Percentiles rank a stretch among this genome's conserved stretches.
phyloP scores from a whole-genome alignment of 2,797 vertebrate genomes.

The Gymnopithys bicolor region DNA sequence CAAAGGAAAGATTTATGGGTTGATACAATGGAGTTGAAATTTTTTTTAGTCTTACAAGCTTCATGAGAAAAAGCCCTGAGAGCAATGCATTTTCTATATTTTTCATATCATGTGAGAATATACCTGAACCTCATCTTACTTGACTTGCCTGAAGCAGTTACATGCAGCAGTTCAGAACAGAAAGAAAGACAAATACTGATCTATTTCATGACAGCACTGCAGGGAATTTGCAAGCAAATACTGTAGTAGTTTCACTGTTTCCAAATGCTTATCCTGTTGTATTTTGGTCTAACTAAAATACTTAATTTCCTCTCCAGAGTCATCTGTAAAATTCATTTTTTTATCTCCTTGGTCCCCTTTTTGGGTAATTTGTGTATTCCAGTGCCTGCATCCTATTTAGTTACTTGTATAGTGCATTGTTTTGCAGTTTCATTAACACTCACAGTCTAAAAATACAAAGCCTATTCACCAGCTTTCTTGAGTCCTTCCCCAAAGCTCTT shows the following conservation, averaged over 20 bases:
- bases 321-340: slow-evolving; percentile 42
- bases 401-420: slow-evolving; percentile 47
- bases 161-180: background rate
- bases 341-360: slow-evolving; percentile 48
- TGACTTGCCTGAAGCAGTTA: background rate
- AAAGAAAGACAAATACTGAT: background rate
- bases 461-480: slow-evolving; percentile 48
- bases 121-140: background rate
- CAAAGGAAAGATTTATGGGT: background rate
- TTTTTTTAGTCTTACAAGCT: background rate
- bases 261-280: slow-evolving; percentile 33
- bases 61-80: background rate
- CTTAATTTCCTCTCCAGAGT: slow-evolving; percentile 51
- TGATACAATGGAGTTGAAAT: background rate
- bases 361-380: slow-evolving; percentile 51
- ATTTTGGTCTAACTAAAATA: slow-evolving; percentile 28
- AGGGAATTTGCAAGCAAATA: slow-evolving; percentile 8
- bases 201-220: background rate
- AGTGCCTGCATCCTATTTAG: slow-evolving; percentile 51
- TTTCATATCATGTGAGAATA: background rate
- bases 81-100: background rate
- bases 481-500: background rate
- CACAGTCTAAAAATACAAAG: slow-evolving; percentile 48
- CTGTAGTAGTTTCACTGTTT: slow-evolving; percentile 22
- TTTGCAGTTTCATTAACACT: slow-evolving; percentile 56